These are phyloP conservation scores for Perizoma affinitatum DNA, from an alignment of 2,888 invertebrate species.

Conservation along the genomic window DNA sequence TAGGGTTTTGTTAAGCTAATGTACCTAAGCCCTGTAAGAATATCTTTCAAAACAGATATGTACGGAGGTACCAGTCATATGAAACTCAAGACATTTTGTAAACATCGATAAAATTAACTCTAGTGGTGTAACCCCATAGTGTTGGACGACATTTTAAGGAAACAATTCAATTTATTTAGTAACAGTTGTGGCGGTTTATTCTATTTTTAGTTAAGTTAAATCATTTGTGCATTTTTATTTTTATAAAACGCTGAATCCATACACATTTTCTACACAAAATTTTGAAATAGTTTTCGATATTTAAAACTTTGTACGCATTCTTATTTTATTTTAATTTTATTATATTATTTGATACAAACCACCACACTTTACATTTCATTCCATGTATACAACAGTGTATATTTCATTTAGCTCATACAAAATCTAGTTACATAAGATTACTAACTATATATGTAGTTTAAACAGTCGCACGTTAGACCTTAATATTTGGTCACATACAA, in stretches of 20 bases:
- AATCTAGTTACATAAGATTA: conserved; percentile 73
- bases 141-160: conserved; percentile 35
- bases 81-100: conserved; percentile 6
- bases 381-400: conserved; percentile 64
- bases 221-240: conserved; percentile 12
- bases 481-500: conserved; percentile 48
- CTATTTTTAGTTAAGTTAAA: conserved; percentile 3
- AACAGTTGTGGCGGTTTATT: conserved; percentile 26
- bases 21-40: background rate
- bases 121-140: conserved; percentile 23
- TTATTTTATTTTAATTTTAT: conserved; percentile 9
- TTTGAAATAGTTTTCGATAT: too few relatives aligned
- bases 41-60: conserved; percentile 16
- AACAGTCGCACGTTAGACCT: conserved; percentile 64
- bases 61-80: background rate
- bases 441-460: conserved; percentile 52
- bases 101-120: conserved; percentile 31
- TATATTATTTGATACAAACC: conserved; percentile 20
- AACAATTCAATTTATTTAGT: conserved; percentile 21
- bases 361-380: conserved; percentile 40
- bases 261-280: too few relatives aligned
- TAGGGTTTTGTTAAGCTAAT: too few relatives aligned
- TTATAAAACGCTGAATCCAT: too few relatives aligned
- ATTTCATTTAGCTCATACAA: conserved; percentile 78
- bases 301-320: too few relatives aligned